Percentiles rank a stretch among this genome's conserved stretches.
Conservation (phyloP, 2,113 vertebrate species). For the Pontoporia blainvillei region DNA sequence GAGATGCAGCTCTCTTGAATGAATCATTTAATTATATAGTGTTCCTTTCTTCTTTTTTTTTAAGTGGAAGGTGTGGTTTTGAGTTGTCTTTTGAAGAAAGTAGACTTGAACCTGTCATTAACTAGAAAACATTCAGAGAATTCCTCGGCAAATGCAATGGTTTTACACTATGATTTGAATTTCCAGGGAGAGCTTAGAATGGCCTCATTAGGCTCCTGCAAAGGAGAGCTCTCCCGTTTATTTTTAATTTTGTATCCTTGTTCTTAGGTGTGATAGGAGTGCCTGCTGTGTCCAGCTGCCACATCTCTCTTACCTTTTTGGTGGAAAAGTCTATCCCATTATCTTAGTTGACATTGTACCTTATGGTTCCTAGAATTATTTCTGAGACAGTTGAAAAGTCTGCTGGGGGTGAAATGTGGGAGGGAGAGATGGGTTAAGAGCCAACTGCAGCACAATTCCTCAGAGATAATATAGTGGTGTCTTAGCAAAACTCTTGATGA, state of each 20-base stretch:
- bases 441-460: neutral
- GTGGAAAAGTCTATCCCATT: neutral
- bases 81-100: neutral
- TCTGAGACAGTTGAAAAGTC: neutral
- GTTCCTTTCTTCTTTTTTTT: neutral
- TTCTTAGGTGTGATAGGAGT: neutral
- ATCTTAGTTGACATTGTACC: neutral
- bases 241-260: neutral
- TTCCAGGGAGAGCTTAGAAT: neutral
- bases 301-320: neutral
- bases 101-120: neutral
- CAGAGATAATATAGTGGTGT: fast-evolving
- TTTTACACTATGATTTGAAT: neutral
- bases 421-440: neutral
- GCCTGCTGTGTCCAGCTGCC: too few relatives aligned
- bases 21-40: neutral
- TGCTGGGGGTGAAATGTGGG: neutral
- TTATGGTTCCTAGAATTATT: neutral
- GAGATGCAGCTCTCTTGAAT: neutral
- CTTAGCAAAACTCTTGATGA: neutral
- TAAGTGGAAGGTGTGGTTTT: neutral
- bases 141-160: neutral
- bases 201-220: neutral
- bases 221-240: fast-evolving
- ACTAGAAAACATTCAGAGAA: neutral